Percentiles rank a stretch among this genome's conserved stretches.
These are phyloP conservation scores for Fulmarus glacialis DNA, from an alignment of 2,113 vertebrate species.

Conservation along the genomic window DNA sequence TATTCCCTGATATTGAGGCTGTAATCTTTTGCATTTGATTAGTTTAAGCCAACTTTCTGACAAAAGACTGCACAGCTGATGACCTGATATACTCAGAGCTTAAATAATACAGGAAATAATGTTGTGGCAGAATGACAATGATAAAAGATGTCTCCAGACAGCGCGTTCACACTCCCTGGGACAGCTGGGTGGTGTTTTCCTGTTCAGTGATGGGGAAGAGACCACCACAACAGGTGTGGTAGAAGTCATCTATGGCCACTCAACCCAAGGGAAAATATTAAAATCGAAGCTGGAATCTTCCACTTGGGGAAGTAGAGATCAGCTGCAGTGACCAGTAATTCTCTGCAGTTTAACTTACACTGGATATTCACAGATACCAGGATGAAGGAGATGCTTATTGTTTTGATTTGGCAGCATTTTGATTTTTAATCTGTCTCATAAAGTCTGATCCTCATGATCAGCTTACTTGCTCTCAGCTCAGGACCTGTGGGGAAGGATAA, in stretches of 20 bases:
- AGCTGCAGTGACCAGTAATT: neutral
- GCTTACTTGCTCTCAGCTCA: neutral
- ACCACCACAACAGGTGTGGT: neutral
- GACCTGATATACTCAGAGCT: conserved; percentile 10
- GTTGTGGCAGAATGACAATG: neutral
- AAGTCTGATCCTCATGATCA: neutral
- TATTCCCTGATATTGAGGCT: neutral
- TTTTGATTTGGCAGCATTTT: neutral
- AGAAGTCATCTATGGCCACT: neutral
- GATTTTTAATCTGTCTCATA: neutral
- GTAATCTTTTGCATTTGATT: conserved; percentile 30
- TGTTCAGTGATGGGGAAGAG: neutral
- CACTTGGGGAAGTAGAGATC: neutral
- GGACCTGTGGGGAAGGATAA: neutral
- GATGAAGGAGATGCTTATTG: neutral
- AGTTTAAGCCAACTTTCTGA: conserved; percentile 23
- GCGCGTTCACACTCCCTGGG: neutral
- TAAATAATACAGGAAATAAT: conserved; percentile 5
- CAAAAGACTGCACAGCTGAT: neutral
- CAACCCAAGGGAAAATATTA: neutral
- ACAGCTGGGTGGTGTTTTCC: neutral
- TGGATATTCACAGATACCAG: neutral
- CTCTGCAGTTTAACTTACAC: neutral
- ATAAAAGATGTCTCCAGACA: neutral
- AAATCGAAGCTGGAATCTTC: neutral